Conservation (phyloP, 64 coral and sea anemone species). For the Montipora cactus region DNA sequence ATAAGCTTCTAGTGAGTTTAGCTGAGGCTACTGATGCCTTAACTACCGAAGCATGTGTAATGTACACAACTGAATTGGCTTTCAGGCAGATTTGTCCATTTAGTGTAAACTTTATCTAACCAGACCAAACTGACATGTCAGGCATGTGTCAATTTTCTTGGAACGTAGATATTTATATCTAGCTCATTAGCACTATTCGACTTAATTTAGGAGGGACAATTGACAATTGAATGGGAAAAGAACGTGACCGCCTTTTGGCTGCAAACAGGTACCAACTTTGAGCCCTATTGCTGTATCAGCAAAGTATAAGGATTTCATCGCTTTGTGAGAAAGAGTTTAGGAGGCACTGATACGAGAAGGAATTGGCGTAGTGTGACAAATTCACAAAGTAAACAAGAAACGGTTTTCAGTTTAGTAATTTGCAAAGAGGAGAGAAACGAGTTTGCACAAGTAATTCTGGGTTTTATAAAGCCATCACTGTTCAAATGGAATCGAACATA, state of each 20-base stretch:
- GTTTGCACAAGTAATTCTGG: too few species aligned
- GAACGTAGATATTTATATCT: background rate
- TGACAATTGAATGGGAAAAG: background rate
- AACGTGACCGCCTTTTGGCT: background rate
- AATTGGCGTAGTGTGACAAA: background rate
- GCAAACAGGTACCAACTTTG: background rate
- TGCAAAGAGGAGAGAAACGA: background rate
- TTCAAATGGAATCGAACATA: conserved; percentile 19
- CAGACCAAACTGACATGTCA: conserved; percentile 26
- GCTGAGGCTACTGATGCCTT: background rate
- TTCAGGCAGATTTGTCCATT: conserved; percentile 26
- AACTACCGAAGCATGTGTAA: conserved; percentile 21
- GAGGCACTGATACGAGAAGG: background rate
- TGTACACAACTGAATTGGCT: background rate
- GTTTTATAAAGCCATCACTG: background rate
- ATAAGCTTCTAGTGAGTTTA: too few species aligned
- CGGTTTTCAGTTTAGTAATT: background rate
- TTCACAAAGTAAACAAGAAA: background rate
- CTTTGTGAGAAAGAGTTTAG: background rate
- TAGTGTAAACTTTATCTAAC: conserved; percentile 6
- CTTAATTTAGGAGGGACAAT: background rate
- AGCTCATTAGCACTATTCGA: conserved; percentile 14
- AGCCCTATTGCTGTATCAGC: too few species aligned
- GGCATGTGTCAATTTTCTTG: conserved; percentile 53
- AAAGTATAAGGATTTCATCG: too few species aligned